Conservation (phyloP, 2,113 vertebrate genomes). For the Psilopsiagon aurifrons region DNA sequence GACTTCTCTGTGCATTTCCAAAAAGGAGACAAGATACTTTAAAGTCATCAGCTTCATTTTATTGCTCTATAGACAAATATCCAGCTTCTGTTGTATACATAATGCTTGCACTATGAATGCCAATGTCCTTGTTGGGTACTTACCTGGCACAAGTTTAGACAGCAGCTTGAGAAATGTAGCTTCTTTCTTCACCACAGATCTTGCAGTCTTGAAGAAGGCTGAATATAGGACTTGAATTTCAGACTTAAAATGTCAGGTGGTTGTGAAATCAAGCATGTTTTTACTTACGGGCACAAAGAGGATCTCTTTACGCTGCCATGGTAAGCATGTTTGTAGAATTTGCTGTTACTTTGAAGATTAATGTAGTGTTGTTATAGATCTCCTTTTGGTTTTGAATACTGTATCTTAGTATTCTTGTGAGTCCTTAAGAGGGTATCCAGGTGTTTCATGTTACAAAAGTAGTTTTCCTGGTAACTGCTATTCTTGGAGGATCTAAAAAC, state of each 20-base stretch:
- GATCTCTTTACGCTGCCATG: not conserved
- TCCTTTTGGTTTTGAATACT: not conserved
- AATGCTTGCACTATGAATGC: not conserved
- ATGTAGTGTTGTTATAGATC: not conserved
- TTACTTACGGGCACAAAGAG: not conserved
- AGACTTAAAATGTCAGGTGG: not conserved
- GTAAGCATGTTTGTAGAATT: not conserved
- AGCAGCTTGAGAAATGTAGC: not conserved
- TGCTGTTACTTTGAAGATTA: conserved; percentile 19
- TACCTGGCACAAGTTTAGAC: not conserved
- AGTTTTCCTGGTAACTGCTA: not conserved
- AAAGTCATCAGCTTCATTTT: not conserved
- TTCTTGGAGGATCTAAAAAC: not conserved
- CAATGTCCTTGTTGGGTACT: not conserved
- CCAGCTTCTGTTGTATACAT: not conserved
- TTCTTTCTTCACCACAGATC: not conserved
- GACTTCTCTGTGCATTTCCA: not conserved
- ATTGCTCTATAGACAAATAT: not conserved
- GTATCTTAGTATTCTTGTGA: not conserved
- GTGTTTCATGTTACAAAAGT: not conserved
- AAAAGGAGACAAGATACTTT: not conserved
- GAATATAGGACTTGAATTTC: not conserved
- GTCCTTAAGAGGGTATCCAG: not conserved
- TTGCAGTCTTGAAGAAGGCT: not conserved
- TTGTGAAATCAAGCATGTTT: not conserved